Conservation (phyloP, 1,140 invertebrate species). For the Drosophila insularis region DNA sequence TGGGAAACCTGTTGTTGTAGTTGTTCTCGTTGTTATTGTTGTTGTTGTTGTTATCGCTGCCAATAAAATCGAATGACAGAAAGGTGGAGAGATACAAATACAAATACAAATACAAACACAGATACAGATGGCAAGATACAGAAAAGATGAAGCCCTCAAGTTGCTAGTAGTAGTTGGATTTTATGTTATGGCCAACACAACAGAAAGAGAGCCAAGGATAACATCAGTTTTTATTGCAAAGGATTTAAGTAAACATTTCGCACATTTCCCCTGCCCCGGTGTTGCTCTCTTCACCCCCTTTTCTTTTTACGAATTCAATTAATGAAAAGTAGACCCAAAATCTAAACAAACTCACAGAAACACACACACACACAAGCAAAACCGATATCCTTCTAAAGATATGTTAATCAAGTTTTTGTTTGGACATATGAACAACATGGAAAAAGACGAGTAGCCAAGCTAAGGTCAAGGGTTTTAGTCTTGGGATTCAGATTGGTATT, state of each 20-base stretch:
- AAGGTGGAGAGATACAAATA: slow-evolving; percentile 14
- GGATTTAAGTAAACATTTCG: slow-evolving; percentile 29
- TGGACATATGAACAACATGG: background rate
- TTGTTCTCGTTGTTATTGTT: slow-evolving; percentile 20
- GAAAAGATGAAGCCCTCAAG: slow-evolving; percentile 45
- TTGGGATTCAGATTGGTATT: background rate
- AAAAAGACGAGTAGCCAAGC: slow-evolving; percentile 4
- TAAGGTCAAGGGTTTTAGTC: background rate
- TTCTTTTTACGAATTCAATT: slow-evolving; percentile 63
- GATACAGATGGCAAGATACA: slow-evolving; percentile 12
- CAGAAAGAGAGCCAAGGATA: slow-evolving; percentile 10
- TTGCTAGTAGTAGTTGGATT: slow-evolving; percentile 63
- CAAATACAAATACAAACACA: slow-evolving; percentile 20
- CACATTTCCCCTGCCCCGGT: background rate
- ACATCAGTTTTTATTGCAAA: slow-evolving; percentile 67
- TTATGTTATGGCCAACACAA: slow-evolving; percentile 55
- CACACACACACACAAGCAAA: slow-evolving; percentile 32
- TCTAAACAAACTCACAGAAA: slow-evolving; percentile 23
- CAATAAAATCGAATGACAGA: slow-evolving; percentile 77
- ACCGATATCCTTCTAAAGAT: slow-evolving; percentile 26
- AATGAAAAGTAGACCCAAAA: slow-evolving; percentile 39
- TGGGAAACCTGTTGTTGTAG: slow-evolving; percentile 70
- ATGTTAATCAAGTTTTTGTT: slow-evolving; percentile 49
- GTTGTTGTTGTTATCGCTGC: slow-evolving; percentile 49
- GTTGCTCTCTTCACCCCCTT: background rate